A percentile compares a stretch with the other conserved stretches of the same genome.
phyloP scores from a whole-genome alignment of 2,888 invertebrate species.

The Gymnosoma rotundatum region DNA sequence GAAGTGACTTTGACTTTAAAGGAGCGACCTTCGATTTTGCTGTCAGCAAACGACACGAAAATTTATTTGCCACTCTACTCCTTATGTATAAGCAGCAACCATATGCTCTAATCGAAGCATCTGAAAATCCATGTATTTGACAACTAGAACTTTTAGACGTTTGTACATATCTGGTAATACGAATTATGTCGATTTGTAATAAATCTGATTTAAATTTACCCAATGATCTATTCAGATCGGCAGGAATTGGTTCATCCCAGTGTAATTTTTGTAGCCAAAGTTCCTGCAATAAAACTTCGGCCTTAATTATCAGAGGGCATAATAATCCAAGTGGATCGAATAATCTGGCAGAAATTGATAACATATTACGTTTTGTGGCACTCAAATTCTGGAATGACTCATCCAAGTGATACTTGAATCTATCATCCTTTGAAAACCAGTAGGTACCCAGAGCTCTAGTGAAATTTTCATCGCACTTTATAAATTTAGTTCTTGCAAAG shows the following conservation, averaged over 20 bases:
- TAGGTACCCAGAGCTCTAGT: too few species aligned
- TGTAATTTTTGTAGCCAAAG: not conserved
- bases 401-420: too few species aligned
- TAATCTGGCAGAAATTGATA: not conserved
- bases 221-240: not conserved
- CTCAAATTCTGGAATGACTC: not conserved
- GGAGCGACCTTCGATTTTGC: not conserved
- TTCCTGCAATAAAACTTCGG: not conserved
- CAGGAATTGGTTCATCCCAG: constrained; percentile 14
- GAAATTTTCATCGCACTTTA: too few species aligned
- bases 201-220: constrained; percentile 7
- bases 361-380: not conserved
- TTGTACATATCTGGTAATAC: too few species aligned
- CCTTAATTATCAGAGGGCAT: not conserved
- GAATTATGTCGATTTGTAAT: not conserved
- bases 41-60: not conserved
- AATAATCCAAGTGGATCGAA: constrained; percentile 3
- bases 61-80: not conserved
- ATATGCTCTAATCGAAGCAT: not conserved
- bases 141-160: not conserved
- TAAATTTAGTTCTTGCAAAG: too few species aligned
- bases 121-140: constrained; percentile 2
- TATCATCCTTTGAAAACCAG: too few species aligned
- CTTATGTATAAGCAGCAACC: too few species aligned
- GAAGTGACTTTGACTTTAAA: too few species aligned